Evolutionary conservation across 2,888 invertebrate genomes (phyloP).

Genomic region (Rhamnusium bicolor): DNA sequence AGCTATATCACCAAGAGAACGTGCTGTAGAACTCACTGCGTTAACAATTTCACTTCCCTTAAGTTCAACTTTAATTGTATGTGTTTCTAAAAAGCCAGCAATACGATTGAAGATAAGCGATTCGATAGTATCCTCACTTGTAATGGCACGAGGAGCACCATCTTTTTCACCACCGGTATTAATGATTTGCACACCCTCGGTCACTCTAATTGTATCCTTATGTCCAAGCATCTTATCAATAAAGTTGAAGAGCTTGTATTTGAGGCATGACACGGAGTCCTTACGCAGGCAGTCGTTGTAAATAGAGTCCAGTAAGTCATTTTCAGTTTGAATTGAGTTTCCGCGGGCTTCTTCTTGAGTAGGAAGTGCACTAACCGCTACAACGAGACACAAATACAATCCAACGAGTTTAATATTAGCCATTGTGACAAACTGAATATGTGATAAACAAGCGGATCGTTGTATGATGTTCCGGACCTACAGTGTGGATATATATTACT

Average conservation of each 20-base stretch:
- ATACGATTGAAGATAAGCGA: conserved; percentile 79
- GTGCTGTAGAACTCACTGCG: conserved; percentile 85
- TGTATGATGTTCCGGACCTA: conserved; percentile 67
- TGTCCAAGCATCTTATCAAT: conserved; percentile 89
- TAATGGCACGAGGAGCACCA: conserved; percentile 83
- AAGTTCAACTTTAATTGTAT: conserved; percentile 87
- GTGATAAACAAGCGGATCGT: conserved; percentile 60
- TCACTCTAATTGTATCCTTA: conserved; percentile 85
- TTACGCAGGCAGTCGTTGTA: conserved; percentile 86
- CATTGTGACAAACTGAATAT: conserved; percentile 60
- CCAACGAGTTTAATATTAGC: conserved; percentile 72
- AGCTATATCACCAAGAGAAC: conserved; percentile 84
- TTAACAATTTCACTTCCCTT: conserved; percentile 89
- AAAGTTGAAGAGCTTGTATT: conserved; percentile 89
- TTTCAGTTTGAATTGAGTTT: conserved; percentile 79
- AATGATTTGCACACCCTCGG: conserved; percentile 88
- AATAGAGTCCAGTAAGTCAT: conserved; percentile 85
- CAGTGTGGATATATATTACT: conserved; percentile 68
- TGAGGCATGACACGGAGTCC: conserved; percentile 88
- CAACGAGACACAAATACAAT: conserved; percentile 73
- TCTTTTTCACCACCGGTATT: conserved; percentile 82
- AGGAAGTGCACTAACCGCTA: conserved; percentile 79
- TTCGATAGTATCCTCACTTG: conserved; percentile 79
- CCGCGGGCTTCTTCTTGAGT: conserved; percentile 74
- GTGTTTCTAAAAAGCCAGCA: conserved; percentile 84